Conservation (phyloP, 2,888 invertebrate species). For the Lamellibrachia satsuma region DNA sequence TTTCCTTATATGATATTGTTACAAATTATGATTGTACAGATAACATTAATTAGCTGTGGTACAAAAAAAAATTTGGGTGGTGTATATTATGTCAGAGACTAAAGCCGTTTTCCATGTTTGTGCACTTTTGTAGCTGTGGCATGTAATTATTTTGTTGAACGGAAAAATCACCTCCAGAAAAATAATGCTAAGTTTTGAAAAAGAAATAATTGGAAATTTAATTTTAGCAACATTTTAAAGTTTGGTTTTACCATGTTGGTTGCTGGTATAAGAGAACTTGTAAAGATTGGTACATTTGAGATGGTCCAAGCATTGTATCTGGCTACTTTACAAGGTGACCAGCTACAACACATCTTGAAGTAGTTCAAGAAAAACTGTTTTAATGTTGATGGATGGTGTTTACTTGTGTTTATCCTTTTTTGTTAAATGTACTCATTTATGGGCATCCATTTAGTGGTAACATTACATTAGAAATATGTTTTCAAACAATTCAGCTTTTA, state of each 20-base stretch:
- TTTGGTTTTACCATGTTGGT: not conserved
- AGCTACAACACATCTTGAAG: not conserved
- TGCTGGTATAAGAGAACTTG: not conserved
- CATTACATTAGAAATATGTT: too few species aligned
- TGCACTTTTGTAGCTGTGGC: not conserved
- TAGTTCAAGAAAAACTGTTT: not conserved
- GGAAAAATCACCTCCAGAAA: not conserved
- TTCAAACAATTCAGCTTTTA: too few species aligned
- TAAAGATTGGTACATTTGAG: not conserved
- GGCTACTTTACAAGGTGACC: not conserved
- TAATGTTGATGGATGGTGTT: conserved; percentile 1
- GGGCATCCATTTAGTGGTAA: too few species aligned
- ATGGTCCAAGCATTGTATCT: not conserved
- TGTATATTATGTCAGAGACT: not conserved
- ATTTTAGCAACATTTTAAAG: not conserved
- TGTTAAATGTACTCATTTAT: too few species aligned
- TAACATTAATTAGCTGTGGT: not conserved
- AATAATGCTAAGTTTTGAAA: not conserved
- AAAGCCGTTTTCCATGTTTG: not conserved
- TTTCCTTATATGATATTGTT: not conserved
- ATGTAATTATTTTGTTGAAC: not conserved
- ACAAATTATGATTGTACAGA: not conserved
- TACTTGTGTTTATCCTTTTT: not conserved
- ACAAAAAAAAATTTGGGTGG: not conserved
- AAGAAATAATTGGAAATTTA: not conserved